A percentile compares a stretch with the other conserved stretches of the same genome.
Evolutionary conservation across 2,113 vertebrate species (phyloP).

Genomic region (Laticauda colubrina): DNA sequence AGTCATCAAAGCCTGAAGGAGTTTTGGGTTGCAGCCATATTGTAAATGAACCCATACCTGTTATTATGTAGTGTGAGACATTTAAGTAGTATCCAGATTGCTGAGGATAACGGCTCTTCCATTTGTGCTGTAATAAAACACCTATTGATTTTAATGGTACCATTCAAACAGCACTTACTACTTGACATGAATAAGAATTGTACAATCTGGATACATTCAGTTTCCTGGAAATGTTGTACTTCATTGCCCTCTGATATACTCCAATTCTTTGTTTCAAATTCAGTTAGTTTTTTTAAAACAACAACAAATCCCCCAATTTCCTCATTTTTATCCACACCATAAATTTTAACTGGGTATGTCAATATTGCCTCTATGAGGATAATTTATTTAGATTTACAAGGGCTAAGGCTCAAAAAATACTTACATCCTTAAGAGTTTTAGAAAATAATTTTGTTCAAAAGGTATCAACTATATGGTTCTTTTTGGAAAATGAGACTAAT

Average conservation of each 20-base stretch:
- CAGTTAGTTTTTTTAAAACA: constrained; percentile 7
- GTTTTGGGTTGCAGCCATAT: background rate
- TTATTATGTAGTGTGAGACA: constrained; percentile 1
- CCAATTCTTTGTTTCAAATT: constrained; percentile 4
- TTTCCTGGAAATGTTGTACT: background rate
- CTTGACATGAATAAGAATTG: constrained; percentile 7
- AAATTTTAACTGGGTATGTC: constrained; percentile 5
- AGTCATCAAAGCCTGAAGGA: constrained; percentile 5
- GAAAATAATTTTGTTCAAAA: constrained; percentile 24
- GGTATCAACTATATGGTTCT: background rate
- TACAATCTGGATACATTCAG: background rate
- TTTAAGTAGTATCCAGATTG: background rate
- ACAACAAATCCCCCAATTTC: background rate
- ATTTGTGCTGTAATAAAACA: constrained; percentile 19
- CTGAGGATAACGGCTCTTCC: background rate
- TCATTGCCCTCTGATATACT: background rate
- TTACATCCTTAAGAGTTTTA: constrained; percentile 26
- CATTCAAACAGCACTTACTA: background rate
- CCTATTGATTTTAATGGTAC: constrained; percentile 17
- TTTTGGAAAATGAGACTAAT: constrained; percentile 17
- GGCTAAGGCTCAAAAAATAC: constrained; percentile 22
- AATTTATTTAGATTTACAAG: constrained; percentile 34
- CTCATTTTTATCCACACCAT: constrained; percentile 17
- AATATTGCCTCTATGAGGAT: background rate
- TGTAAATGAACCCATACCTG: background rate